These are phyloP conservation scores for Pogonophryne albipinna DNA, from an alignment of 2,797 vertebrate species.

Conservation along the genomic window DNA sequence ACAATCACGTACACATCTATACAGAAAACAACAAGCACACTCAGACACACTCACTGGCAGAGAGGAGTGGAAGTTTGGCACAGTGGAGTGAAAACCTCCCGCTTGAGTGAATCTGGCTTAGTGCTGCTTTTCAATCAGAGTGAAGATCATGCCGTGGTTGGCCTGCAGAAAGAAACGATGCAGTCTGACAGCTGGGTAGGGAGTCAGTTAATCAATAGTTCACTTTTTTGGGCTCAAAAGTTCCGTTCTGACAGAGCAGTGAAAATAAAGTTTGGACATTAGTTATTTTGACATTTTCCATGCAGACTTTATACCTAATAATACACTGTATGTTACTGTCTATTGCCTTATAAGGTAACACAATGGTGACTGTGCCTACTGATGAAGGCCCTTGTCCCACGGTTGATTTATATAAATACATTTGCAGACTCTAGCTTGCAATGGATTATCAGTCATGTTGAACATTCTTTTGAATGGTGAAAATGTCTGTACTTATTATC, in stretches of 20 bases:
- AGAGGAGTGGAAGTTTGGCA: background rate
- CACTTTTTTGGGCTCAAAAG: constrained; percentile 10
- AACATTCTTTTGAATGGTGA: too few species aligned
- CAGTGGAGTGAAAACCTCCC: background rate
- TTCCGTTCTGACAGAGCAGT: background rate
- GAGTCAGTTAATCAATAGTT: constrained; percentile 17
- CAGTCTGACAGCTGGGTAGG: background rate
- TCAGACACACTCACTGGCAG: background rate
- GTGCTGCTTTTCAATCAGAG: constrained; percentile 1
- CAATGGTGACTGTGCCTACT: too few species aligned
- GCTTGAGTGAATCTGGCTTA: background rate
- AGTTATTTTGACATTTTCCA: background rate
- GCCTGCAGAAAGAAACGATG: constrained; percentile 1
- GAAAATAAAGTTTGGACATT: background rate
- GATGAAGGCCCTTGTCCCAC: background rate
- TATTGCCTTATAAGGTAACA: too few species aligned
- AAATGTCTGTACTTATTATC: background rate
- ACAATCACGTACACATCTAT: constrained; percentile 1
- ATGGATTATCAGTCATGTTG: background rate
- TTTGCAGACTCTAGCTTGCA: background rate
- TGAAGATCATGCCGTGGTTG: background rate
- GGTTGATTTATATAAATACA: background rate
- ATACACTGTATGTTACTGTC: too few species aligned
- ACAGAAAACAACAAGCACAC: background rate
- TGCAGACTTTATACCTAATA: too few species aligned